phyloP scores from a whole-genome alignment of 2,797 vertebrate species.

The Miopithecus talapoin region DNA sequence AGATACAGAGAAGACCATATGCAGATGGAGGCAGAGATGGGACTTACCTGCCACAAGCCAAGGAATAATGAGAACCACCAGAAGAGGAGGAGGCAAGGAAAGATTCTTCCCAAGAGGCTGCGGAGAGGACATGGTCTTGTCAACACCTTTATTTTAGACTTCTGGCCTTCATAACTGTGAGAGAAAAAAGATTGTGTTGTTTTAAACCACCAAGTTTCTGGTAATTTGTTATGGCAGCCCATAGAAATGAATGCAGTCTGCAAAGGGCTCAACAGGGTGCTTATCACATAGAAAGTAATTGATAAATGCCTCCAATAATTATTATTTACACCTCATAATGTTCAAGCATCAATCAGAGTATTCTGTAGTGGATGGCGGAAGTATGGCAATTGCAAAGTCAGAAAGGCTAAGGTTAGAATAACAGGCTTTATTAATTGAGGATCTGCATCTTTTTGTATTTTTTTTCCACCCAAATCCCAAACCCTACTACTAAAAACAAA shows the following conservation, averaged over 20 bases:
- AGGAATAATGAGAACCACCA: accelerated
- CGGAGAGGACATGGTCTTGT: background rate
- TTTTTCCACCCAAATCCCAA: background rate
- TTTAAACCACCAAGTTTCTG: background rate
- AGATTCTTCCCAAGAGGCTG: background rate
- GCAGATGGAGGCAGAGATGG: background rate
- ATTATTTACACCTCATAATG: background rate
- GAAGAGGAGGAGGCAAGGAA: background rate
- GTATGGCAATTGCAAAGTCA: background rate
- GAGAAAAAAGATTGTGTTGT: background rate
- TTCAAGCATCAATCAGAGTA: background rate
- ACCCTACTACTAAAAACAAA: background rate
- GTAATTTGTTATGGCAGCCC: background rate
- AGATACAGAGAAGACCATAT: background rate
- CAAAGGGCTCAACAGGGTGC: background rate
- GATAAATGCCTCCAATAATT: background rate
- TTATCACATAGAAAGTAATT: background rate
- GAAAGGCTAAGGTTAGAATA: background rate
- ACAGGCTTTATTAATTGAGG: background rate
- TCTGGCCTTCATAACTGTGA: background rate
- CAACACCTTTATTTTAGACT: background rate
- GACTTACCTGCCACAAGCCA: accelerated
- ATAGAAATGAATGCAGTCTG: background rate
- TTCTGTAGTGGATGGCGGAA: background rate
- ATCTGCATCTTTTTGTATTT: background rate